Base-by-base conservation (phyloP, 2,113 vertebrate genomes). In the Ammodytes marinus region DNA sequence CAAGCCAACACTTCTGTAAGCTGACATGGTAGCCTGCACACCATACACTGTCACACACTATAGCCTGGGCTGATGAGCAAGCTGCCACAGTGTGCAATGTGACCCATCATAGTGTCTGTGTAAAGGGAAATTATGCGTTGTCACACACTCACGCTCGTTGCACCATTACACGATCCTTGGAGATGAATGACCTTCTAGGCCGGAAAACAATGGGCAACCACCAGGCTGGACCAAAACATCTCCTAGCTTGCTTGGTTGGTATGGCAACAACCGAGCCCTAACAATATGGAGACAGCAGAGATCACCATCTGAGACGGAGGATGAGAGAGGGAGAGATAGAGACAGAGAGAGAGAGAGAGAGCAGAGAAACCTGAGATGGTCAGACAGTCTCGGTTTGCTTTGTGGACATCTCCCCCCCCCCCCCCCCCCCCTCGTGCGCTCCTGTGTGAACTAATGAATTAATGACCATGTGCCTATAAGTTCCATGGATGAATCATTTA, bases 401-500 rank as follows among this genome's bases (percentile, higher is more conserved):
- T 70, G 79, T 86, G 84, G 86, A 83, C 27, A 55, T 82, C 53
- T 83, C 73, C 43, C 50, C 74, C 27, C 27, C 27, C 27, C 27
- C 27, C 27, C 27, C 27, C 27, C 27, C 27, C 27, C 27, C 2
- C 27, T 1, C 27, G 27, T 1, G 70, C 50, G 71, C 77, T 84
- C 79, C 67, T 70, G 63, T 76, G 80, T 75, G 67, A 88, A 84
- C 88, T 90, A 85, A 91, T 90, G 79, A 93, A 94, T 94, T 83
- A 92, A 90, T 92, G 86, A 91, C 90, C 73, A 75, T 61, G 77
- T 79, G 80, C 83, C 84, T 68, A 27, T 27, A 68, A 50, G 82
- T 89, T 91, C 80, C 90, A 88, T 49, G 45, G 72, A 92, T 93
- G 65, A 93, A 93, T 93, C 87, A 90, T 93, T 94, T 83, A 92